phyloP scores from a whole-genome alignment of 1,140 invertebrate genomes.

The Eurosta solidaginis region DNA sequence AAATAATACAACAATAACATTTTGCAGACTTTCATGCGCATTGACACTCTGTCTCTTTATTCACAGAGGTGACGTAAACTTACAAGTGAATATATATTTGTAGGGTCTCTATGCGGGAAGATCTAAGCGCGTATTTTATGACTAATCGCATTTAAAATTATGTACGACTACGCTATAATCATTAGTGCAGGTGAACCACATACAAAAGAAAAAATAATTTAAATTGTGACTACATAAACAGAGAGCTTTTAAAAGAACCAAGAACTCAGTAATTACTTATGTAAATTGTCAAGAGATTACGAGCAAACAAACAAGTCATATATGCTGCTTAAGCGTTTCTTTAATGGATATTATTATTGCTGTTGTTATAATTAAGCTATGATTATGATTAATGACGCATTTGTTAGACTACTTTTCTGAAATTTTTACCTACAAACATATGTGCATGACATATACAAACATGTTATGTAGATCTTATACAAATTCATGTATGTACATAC shows the following conservation, averaged over 20 bases:
- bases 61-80: not conserved
- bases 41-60: too few relatives aligned
- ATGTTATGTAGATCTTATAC: not conserved
- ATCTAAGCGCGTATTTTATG: not conserved
- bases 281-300: not conserved
- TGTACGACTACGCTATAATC: not conserved
- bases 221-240: too few relatives aligned
- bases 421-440: not conserved
- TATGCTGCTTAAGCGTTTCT: not conserved
- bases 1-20: too few relatives aligned
- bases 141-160: slow-evolving; percentile 18
- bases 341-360: not conserved
- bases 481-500: too few relatives aligned
- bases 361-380: not conserved
- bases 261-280: slow-evolving; percentile 1
- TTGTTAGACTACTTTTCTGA: not conserved
- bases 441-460: not conserved
- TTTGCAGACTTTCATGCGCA: too few relatives aligned
- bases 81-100: too few relatives aligned
- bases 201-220: not conserved
- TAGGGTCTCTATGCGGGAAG: not conserved
- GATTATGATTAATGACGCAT: slow-evolving; percentile 11
- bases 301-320: not conserved
- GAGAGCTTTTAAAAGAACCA: too few relatives aligned
- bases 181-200: not conserved